A percentile compares a stretch with the other conserved stretches of the same genome.
Evolutionary conservation across 2,888 invertebrate species (phyloP).

Genomic region (Trypoxylon attenuatum): DNA sequence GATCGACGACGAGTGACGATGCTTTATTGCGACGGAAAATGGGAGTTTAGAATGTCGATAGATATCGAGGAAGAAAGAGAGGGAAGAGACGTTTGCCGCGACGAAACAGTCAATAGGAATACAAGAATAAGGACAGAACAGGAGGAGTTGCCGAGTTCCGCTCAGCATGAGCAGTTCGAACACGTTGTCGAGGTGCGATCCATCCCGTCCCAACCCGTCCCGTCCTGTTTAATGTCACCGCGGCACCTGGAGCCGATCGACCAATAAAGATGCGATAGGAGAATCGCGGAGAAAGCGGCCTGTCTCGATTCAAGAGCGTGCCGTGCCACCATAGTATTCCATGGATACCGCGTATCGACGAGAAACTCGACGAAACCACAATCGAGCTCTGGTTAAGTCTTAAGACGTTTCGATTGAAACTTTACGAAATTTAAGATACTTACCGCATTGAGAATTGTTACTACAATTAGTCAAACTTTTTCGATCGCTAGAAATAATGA

Average conservation of each 20-base stretch:
- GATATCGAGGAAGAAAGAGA: too few relatives aligned
- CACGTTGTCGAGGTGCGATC: slow-evolving; percentile 37
- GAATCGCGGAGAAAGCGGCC: slow-evolving; percentile 61
- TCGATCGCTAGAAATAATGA: too few relatives aligned
- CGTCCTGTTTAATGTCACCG: slow-evolving; percentile 53
- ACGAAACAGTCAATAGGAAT: too few relatives aligned
- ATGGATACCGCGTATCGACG: slow-evolving; percentile 25
- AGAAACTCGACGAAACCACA: slow-evolving; percentile 47
- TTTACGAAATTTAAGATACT: too few relatives aligned
- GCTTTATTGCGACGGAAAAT: too few relatives aligned
- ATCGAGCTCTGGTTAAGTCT: too few relatives aligned
- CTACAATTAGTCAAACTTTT: too few relatives aligned
- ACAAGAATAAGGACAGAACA: slow-evolving; percentile 26
- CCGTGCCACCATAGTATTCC: slow-evolving; percentile 37
- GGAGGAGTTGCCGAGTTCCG: slow-evolving; percentile 20
- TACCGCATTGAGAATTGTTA: too few relatives aligned
- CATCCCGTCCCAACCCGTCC: slow-evolving; percentile 37
- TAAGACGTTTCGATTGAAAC: too few relatives aligned
- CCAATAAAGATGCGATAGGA: slow-evolving; percentile 58
- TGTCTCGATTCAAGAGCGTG: slow-evolving; percentile 22
- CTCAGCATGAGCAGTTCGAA: slow-evolving; percentile 24
- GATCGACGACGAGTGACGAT: too few relatives aligned
- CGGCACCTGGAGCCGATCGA: slow-evolving; percentile 48
- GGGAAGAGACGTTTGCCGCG: neutral
- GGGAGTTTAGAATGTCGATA: too few relatives aligned